phyloP scores from a whole-genome alignment of 1,140 invertebrate genomes.

The Atta cephalotes region DNA sequence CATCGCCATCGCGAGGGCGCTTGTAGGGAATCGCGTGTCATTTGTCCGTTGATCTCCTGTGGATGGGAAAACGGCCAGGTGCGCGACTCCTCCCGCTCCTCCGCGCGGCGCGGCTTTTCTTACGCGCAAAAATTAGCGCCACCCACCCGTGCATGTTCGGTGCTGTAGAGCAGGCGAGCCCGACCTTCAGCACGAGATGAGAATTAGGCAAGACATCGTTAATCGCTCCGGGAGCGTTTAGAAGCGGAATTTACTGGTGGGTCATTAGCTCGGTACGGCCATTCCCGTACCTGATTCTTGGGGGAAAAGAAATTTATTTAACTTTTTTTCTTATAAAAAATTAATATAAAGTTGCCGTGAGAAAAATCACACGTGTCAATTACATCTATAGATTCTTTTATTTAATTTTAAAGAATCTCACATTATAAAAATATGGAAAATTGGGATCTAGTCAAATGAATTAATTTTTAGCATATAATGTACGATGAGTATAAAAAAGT shows the following conservation, averaged over 20 bases:
- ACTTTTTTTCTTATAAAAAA: neutral
- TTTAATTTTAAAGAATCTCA: neutral
- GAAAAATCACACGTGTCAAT: neutral
- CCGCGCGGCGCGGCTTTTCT: conserved; percentile 78
- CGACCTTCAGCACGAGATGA: conserved; percentile 74
- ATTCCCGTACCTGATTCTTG: conserved; percentile 48
- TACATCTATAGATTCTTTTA: neutral
- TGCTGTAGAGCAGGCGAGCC: conserved; percentile 77
- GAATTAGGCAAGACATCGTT: conserved; percentile 81
- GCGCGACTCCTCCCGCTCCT: conserved; percentile 68
- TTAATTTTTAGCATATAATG: no score
- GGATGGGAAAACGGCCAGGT: conserved; percentile 84
- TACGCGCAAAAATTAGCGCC: conserved; percentile 84
- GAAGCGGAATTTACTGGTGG: conserved; percentile 61
- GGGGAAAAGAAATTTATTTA: conserved; percentile 2
- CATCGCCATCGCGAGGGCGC: conserved; percentile 65
- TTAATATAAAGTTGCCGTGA: neutral
- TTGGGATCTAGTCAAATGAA: no score
- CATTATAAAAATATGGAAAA: no score
- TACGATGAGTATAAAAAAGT: no score
- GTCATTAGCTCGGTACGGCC: conserved; percentile 49
- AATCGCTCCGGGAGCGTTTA: conserved; percentile 70
- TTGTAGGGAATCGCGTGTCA: conserved; percentile 84
- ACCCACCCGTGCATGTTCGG: conserved; percentile 56
- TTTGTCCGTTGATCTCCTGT: conserved; percentile 86